Percentiles rank a stretch among this genome's conserved stretches.
These are phyloP conservation scores for Eucera pruinosa DNA, from an alignment of 2,888 invertebrate genomes.

Conservation along the genomic window DNA sequence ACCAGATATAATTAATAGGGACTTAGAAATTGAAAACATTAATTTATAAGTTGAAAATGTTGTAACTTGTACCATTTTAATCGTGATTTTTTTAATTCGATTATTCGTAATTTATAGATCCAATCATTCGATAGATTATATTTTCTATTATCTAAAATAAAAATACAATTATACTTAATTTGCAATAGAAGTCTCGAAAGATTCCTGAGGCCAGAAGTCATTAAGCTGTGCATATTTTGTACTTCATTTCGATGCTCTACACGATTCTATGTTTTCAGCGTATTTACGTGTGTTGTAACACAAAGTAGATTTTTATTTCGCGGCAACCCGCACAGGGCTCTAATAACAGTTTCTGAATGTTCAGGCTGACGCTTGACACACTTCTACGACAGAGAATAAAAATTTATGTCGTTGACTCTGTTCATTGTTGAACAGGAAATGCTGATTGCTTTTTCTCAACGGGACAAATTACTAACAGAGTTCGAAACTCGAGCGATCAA, in stretches of 20 bases:
- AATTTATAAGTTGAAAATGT: no score
- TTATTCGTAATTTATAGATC: no score
- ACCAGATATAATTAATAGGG: no score
- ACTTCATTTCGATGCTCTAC: background rate
- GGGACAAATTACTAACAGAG: background rate
- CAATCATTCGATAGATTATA: no score
- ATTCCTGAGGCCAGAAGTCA: background rate
- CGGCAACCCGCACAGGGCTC: background rate
- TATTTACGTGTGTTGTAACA: background rate
- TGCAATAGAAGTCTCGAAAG: background rate
- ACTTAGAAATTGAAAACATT: no score
- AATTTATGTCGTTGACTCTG: conserved; percentile 4
- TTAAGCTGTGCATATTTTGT: no score
- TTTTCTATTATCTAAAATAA: no score
- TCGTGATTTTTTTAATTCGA: no score
- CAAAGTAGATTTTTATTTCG: conserved; percentile 25
- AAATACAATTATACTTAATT: background rate
- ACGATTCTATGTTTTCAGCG: background rate
- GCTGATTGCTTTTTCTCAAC: conserved; percentile 10
- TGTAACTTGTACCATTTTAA: no score
- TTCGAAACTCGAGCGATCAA: conserved; percentile 1
- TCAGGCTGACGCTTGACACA: background rate
- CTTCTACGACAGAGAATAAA: background rate
- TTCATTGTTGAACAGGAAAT: background rate
- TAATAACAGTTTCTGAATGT: background rate